Base-by-base conservation (phyloP, 2,888 invertebrate species). In the Galerucella calmariensis region DNA sequence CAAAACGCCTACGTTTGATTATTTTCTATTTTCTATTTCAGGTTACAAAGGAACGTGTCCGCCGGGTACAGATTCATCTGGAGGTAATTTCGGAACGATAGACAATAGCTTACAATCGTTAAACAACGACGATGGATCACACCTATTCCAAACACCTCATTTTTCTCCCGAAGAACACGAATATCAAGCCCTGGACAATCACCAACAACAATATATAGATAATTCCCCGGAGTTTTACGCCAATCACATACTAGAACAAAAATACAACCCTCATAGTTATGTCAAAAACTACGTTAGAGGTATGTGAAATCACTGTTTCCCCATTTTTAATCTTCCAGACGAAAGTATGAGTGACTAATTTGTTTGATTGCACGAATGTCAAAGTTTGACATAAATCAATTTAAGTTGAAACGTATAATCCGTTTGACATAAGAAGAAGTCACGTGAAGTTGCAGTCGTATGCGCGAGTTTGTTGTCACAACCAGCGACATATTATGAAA, bases 201-300 rank as follows among this genome's bases (percentile, higher is more conserved):
- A 87, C 72, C 89, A 90, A 77, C 90, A 90, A 76, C 90, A 91
- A 77, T 89, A 91, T 67, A 92, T 92, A 88, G 94, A 92, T 87
- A 92, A 88, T 88, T 93, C 92, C 65, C 91, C 92, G 5, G 92
- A 94, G 87, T 94, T 94, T 88, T 95, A 95, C 87, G 90, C 92
- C 81, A 88, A 87, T 80, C 88, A 87, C 79, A 86, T 89, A 72
- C 77, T 87, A 75, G 87, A 87, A 85, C 91, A 91, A 84, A 94
- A 94, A 87, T 94, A 93, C 88, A 92, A 94, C 84, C 92, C 92
- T 69, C 86, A 86, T 74, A 89, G 91, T 77, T 92, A 92, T 86
- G 91, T 91, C 85, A 94, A 94, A 88, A 92, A 90, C 83, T 94
- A 93, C 86, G 90, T 92, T 74, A 90, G 93, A 91, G 91, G 93